Evolutionary conservation across 2,113 vertebrate species (phyloP).

Genomic region (Aix galericulata): DNA sequence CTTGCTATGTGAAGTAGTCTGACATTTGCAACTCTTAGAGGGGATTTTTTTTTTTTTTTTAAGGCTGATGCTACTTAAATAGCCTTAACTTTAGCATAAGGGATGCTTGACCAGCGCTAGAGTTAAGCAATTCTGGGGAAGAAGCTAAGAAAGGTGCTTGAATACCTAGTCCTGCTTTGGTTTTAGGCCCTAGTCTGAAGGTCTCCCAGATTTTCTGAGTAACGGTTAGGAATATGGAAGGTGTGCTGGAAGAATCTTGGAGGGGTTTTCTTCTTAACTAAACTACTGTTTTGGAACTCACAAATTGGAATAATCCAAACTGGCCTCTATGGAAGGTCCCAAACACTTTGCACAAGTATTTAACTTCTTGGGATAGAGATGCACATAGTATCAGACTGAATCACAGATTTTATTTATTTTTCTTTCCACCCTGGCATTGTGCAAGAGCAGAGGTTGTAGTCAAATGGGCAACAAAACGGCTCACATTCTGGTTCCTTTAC

Average conservation of each 20-base stretch:
- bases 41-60: neutral
- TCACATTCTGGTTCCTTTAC: neutral
- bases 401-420: neutral
- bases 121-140: neutral
- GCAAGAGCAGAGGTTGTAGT: neutral
- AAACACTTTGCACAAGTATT: neutral
- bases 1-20: neutral
- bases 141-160: neutral
- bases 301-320: neutral
- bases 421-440: neutral
- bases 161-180: rapidly evolving
- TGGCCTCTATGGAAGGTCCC: neutral
- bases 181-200: neutral
- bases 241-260: neutral
- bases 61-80: neutral
- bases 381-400: neutral
- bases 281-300: neutral
- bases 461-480: neutral
- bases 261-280: neutral
- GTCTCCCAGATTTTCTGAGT: neutral
- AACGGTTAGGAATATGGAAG: neutral
- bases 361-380: neutral
- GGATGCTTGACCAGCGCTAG: neutral
- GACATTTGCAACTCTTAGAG: neutral
- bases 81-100: rapidly evolving